Evolutionary conservation across 1,140 invertebrate species (phyloP), one percentile per base, ranked within the genome.

Genomic region (Tyrophagus putrescentiae): DNA sequence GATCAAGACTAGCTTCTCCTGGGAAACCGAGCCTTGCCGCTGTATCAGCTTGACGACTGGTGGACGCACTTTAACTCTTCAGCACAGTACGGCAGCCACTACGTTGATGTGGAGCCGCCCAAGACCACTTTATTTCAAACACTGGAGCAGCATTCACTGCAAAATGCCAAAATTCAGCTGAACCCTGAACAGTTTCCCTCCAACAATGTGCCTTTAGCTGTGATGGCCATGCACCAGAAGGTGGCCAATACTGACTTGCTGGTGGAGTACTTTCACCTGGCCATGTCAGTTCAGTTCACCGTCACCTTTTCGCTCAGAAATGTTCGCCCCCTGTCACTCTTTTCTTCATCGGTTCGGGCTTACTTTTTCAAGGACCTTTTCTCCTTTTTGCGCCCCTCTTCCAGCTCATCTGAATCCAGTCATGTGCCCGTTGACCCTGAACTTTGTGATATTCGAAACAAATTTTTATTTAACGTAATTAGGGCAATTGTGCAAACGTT

Each of bases 251-350:
- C 80, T 62, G 79, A 84, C 64, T 74, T 89, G 58, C 70, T 93
- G 3, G 77, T 82, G 64, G 73, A 88, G 60, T 87, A 91, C 69
- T 81, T 81, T 63, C 82, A 88, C 71, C 72, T 92, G 9, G 78
- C 80, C 9, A 75, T 80, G 50, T 79, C 84, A 1, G 72, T 92
- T 42, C 80, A 84, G 62, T 84, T 88, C 68, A 79, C 90, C 60
- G 79, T 84, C 11, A 75, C 78, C 48, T 89, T 92, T 67, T 80
- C 80, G 64, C 69, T 92, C 32, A 88, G 79, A 29, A 85, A 68
- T 27, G 82, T 69, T 79, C 85, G 29, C 69, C 89, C 64, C 76
- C 78, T 69, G 77, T 73, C 79, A 64, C 72, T 94, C 4, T 94
- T 89, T 67, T 85, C 91, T 68, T 74, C 76, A 25, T 75, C 78